phyloP scores from a whole-genome alignment of 2,113 vertebrate genomes.

The Verasper variegatus region DNA sequence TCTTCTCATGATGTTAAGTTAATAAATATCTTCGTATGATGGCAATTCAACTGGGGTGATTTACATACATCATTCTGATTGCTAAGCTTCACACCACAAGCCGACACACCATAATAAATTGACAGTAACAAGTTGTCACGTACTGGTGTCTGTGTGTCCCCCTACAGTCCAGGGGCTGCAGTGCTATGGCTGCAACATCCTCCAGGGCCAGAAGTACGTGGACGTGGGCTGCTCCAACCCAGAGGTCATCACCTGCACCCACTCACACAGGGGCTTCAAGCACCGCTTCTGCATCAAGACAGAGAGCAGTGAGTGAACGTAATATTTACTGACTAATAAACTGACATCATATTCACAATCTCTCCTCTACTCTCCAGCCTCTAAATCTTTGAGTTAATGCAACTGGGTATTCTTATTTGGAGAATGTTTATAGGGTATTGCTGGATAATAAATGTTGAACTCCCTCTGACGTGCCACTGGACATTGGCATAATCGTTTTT shows the following conservation, averaged over 20 bases:
- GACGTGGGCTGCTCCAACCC: conserved; percentile 90
- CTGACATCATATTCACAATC: not conserved
- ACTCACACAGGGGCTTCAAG: conserved; percentile 92
- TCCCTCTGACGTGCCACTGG: conserved; percentile 40
- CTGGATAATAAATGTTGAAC: conserved; percentile 27
- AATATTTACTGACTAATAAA: not conserved
- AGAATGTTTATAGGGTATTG: too few species aligned
- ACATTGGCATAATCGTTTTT: conserved; percentile 60
- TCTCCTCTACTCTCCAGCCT: not conserved
- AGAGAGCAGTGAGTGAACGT: conserved; percentile 88
- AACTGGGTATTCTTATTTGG: not conserved
- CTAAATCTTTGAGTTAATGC: conserved; percentile 14
- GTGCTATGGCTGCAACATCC: conserved; percentile 92
- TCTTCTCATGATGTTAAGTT: too few species aligned
- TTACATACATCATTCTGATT: not conserved
- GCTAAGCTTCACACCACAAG: not conserved
- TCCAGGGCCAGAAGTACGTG: conserved; percentile 87
- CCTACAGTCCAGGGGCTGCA: conserved; percentile 84
- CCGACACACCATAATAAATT: not conserved
- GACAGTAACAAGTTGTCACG: not conserved
- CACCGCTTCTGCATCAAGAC: conserved; percentile 94
- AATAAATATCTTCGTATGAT: too few species aligned
- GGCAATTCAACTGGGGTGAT: too few species aligned
- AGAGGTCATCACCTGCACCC: conserved; percentile 91
- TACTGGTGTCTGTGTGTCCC: conserved; percentile 1